Percentiles rank a stretch among this genome's conserved stretches.
phyloP scores from a whole-genome alignment of 2,888 invertebrate species.

The Thecophora atra region DNA sequence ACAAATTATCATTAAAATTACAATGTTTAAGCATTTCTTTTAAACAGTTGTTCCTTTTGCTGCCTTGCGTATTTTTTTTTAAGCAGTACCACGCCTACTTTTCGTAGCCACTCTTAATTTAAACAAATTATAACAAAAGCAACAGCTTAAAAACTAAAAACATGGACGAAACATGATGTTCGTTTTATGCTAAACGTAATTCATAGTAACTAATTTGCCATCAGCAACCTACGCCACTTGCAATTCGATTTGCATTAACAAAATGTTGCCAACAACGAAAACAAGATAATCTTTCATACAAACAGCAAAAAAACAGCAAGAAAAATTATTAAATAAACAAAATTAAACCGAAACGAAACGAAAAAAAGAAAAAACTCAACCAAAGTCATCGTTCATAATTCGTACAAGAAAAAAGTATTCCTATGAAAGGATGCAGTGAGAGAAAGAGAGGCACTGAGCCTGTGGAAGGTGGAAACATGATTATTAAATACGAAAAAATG shows the following conservation, averaged over 20 bases:
- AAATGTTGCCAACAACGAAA: neutral
- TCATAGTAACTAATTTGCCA: constrained; percentile 5
- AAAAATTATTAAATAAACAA: too few relatives aligned
- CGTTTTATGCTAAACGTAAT: constrained; percentile 2
- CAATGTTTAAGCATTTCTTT: too few relatives aligned
- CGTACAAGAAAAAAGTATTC: neutral
- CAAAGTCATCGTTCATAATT: neutral
- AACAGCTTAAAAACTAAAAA: neutral
- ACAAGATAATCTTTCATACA: neutral
- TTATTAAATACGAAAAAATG: too few relatives aligned
- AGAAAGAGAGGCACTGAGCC: too few relatives aligned
- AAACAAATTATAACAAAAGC: neutral
- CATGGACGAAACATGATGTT: neutral
- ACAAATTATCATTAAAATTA: too few relatives aligned
- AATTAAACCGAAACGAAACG: neutral
- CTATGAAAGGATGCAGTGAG: too few relatives aligned
- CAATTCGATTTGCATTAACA: neutral
- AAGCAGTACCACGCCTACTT: too few relatives aligned
- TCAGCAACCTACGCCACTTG: neutral
- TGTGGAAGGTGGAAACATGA: too few relatives aligned
- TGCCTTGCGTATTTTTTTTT: too few relatives aligned
- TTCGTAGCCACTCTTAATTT: neutral
- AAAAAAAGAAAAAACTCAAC: neutral
- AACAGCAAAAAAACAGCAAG: neutral
- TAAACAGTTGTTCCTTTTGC: too few relatives aligned